Percentiles rank a stretch among this genome's conserved stretches.
These are phyloP conservation scores for Masnerella sp. DNA, from an alignment of 2,888 invertebrate genomes.

Conservation along the genomic window DNA sequence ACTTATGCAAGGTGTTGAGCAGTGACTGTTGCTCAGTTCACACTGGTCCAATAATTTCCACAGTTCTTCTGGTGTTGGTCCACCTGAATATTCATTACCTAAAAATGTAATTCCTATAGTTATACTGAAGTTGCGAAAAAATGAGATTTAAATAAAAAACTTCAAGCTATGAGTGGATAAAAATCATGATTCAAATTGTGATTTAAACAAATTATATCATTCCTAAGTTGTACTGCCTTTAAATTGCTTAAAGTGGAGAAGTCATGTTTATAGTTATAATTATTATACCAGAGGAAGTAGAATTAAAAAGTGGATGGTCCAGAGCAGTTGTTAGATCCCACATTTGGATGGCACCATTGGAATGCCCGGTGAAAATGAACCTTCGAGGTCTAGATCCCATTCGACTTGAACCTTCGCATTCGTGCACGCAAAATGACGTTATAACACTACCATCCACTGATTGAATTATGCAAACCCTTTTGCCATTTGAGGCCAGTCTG, in stretches of 20 bases:
- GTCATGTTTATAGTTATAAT: too few relatives aligned
- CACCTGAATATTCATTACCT: conserved; percentile 85
- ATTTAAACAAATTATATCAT: too few relatives aligned
- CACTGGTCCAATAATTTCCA: conserved; percentile 95
- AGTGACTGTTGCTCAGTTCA: conserved; percentile 90
- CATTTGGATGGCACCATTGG: conserved; percentile 96
- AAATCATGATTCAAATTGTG: too few relatives aligned
- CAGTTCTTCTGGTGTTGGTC: conserved; percentile 95
- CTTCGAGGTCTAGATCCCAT: conserved; percentile 93
- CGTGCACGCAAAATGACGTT: conserved; percentile 97
- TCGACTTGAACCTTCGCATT: conserved; percentile 97
- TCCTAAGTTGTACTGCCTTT: too few relatives aligned
- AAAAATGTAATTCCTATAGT: too few relatives aligned
- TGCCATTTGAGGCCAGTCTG: conserved; percentile 95
- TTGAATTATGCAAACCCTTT: conserved; percentile 95
- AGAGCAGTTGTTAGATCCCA: conserved; percentile 99
- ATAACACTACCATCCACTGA: conserved; percentile 96
- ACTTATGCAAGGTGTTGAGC: conserved; percentile 88
- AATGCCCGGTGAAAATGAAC: conserved; percentile 94
- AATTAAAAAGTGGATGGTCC: conserved; percentile 82
- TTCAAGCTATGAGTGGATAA: too few relatives aligned
- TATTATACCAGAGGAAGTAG: conserved; percentile 73
- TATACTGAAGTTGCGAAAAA: too few relatives aligned
- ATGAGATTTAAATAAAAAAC: too few relatives aligned
- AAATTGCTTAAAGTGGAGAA: too few relatives aligned